phyloP scores from a whole-genome alignment of 1,140 invertebrate genomes.

The Centruroides vittatus region DNA sequence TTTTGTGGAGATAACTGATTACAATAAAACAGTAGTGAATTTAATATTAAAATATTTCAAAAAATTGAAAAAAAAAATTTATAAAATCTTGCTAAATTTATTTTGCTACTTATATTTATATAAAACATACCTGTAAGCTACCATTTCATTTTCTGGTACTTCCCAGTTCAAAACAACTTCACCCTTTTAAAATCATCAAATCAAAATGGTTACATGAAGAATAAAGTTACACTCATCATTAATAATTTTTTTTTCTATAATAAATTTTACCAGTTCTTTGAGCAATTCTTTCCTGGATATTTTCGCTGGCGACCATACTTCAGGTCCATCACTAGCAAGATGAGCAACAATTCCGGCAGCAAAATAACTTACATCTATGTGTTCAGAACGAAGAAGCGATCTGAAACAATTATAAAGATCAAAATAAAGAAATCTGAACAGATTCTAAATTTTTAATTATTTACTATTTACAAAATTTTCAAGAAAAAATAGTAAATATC shows the following conservation, averaged over 20 bases:
- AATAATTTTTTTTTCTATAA: constrained; percentile 3
- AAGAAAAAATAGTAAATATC: too few relatives aligned
- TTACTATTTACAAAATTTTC: too few relatives aligned
- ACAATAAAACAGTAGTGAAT: too few relatives aligned
- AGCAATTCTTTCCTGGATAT: constrained; percentile 38
- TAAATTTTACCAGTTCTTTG: constrained; percentile 32
- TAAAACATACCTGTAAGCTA: constrained; percentile 46
- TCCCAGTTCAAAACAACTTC: constrained; percentile 50
- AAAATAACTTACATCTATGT: constrained; percentile 70
- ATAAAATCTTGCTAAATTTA: too few relatives aligned
- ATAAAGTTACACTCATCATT: constrained; percentile 11
- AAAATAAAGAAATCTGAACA: too few relatives aligned
- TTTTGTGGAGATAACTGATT: too few relatives aligned
- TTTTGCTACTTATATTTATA: too few relatives aligned
- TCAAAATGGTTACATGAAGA: neutral
- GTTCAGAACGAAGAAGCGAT: constrained; percentile 43
- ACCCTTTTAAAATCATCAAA: constrained; percentile 24
- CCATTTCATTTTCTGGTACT: constrained; percentile 61
- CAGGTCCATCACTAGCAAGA: constrained; percentile 45
- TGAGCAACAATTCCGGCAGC: constrained; percentile 67
- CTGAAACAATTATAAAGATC: constrained; percentile 13
- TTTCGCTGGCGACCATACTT: constrained; percentile 34
- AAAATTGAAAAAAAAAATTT: too few relatives aligned
- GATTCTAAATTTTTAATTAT: too few relatives aligned
- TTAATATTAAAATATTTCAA: too few relatives aligned